Conservation (phyloP, 2,888 invertebrate genomes). For the Craniophora ligustri region DNA sequence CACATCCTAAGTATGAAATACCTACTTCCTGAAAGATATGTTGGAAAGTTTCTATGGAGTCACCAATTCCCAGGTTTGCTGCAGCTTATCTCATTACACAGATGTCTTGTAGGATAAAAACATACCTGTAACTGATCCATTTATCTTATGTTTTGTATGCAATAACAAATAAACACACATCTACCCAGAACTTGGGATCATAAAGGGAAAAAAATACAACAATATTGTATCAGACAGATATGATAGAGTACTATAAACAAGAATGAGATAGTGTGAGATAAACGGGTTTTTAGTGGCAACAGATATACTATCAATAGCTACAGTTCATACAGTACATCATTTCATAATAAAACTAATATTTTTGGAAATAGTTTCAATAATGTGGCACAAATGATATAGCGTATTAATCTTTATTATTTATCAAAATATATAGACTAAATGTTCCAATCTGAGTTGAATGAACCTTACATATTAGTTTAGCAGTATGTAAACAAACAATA, state of each 20-base stretch:
- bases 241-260: conserved; percentile 13
- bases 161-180: background rate
- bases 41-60: too few relatives aligned
- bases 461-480: conserved; percentile 43
- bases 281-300: conserved; percentile 3
- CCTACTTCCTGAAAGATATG: too few relatives aligned
- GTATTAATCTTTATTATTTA: too few relatives aligned
- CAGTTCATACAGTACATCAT: background rate
- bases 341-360: conserved; percentile 2
- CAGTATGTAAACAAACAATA: conserved; percentile 50
- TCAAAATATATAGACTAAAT: conserved; percentile 16
- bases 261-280: background rate
- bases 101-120: too few relatives aligned
- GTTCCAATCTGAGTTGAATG: conserved; percentile 47
- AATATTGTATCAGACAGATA: conserved; percentile 3
- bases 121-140: background rate
- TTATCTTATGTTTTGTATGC: background rate
- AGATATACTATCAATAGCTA: too few relatives aligned
- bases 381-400: background rate
- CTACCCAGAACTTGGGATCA: background rate
- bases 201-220: background rate
- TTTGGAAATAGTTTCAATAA: conserved; percentile 3
- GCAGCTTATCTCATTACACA: too few relatives aligned
- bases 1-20: too few relatives aligned
- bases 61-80: too few relatives aligned